Percentiles rank a stretch among this genome's conserved stretches.
Conservation (phyloP, 1,140 invertebrate species). For the Geopemphigus sp. region DNA sequence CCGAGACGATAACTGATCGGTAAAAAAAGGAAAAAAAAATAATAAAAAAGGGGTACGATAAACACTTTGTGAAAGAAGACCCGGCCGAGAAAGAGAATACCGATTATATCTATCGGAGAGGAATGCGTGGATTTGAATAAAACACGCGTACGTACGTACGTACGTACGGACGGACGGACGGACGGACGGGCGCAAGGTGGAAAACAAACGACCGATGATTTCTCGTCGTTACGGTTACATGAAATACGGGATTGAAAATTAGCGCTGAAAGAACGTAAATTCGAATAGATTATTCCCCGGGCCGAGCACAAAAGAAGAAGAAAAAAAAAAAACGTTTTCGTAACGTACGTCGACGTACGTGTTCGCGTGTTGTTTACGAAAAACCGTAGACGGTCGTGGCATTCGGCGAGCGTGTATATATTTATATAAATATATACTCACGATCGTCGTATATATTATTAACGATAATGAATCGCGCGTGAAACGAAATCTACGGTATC, state of each 20-base stretch:
- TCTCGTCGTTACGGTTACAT: background rate
- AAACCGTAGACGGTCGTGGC: too few species aligned
- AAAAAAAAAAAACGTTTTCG: too few species aligned
- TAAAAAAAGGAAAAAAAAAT: background rate
- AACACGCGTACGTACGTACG: background rate
- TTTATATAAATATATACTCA: too few species aligned
- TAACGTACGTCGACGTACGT: too few species aligned
- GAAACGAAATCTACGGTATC: too few species aligned
- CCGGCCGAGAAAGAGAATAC: conserved; percentile 25
- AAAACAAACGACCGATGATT: conserved; percentile 28
- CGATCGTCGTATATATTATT: too few species aligned
- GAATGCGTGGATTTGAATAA: conserved; percentile 48
- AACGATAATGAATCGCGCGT: too few species aligned
- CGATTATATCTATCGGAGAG: conserved; percentile 42
- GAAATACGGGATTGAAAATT: background rate
- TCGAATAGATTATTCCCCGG: background rate
- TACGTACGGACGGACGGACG: too few species aligned
- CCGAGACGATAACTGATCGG: conserved; percentile 27
- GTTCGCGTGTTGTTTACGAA: too few species aligned
- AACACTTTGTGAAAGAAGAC: conserved; percentile 38
- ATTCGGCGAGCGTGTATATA: too few species aligned
- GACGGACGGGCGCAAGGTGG: background rate
- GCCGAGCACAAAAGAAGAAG: too few species aligned
- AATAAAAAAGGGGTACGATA: conserved; percentile 18
- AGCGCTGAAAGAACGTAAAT: background rate